phyloP scores from a whole-genome alignment of 2,797 vertebrate genomes.

The Acestrorhynchus altus region DNA sequence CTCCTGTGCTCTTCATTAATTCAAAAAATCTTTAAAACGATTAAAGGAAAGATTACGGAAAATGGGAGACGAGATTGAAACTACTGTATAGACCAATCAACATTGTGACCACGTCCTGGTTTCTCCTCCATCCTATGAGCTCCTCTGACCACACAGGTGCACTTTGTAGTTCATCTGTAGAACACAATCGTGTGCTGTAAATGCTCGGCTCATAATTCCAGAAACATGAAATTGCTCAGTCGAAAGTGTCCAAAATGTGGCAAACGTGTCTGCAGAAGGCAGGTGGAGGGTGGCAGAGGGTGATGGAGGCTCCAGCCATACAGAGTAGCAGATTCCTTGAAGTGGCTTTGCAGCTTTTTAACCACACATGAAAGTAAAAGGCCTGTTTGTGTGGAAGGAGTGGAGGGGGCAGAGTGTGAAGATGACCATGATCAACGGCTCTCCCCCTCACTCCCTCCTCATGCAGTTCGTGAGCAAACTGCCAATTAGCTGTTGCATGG shows the following conservation, averaged over 20 bases:
- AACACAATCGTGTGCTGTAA: no score
- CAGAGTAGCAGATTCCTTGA: not conserved
- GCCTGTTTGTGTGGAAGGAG: not conserved
- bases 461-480: not conserved
- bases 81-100: no score
- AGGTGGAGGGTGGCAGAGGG: not conserved
- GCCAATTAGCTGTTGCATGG: not conserved
- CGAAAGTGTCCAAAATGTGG: not conserved
- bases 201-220: not conserved
- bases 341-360: not conserved
- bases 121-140: no score
- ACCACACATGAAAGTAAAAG: conserved; percentile 14
- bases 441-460: not conserved
- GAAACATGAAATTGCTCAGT: not conserved
- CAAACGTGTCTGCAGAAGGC: not conserved
- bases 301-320: not conserved
- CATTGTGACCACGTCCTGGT: no score
- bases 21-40: no score
- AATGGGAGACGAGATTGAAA: no score
- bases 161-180: no score
- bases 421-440: conserved; percentile 4
- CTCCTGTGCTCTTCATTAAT: no score
- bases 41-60: no score
- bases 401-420: not conserved
- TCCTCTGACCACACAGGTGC: no score